Conservation (phyloP, 2,888 invertebrate species). For the Crematogaster levior region DNA sequence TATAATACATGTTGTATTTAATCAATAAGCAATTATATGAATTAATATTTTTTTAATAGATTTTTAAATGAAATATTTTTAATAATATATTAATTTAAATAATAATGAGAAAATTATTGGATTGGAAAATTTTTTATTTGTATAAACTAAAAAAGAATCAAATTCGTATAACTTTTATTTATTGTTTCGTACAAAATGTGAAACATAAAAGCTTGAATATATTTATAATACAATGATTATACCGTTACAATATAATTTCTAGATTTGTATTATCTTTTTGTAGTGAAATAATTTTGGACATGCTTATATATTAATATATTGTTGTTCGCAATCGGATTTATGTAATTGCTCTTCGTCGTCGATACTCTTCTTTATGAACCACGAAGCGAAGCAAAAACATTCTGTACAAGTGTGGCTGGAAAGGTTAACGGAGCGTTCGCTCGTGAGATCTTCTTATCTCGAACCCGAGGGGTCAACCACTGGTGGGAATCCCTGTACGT, state of each 20-base stretch:
- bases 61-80: background rate
- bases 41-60: background rate
- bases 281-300: background rate
- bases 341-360: background rate
- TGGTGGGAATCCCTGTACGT: too few species aligned
- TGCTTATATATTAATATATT: background rate
- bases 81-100: too few species aligned
- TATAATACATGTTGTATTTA: background rate
- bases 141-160: too few species aligned
- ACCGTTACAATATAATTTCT: background rate
- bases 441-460: conserved; percentile 63
- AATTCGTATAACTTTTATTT: background rate
- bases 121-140: too few species aligned
- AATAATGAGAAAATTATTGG: background rate
- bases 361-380: conserved; percentile 22
- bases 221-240: background rate
- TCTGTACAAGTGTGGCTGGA: conserved; percentile 15
- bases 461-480: too few species aligned
- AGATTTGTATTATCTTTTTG: background rate
- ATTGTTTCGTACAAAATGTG: background rate
- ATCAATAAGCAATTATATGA: background rate
- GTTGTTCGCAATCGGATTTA: background rate
- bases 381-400: background rate
- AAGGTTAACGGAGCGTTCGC: conserved; percentile 44
- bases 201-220: background rate